Conservation (phyloP, 1,140 invertebrate species). For the Phortica variegata region DNA sequence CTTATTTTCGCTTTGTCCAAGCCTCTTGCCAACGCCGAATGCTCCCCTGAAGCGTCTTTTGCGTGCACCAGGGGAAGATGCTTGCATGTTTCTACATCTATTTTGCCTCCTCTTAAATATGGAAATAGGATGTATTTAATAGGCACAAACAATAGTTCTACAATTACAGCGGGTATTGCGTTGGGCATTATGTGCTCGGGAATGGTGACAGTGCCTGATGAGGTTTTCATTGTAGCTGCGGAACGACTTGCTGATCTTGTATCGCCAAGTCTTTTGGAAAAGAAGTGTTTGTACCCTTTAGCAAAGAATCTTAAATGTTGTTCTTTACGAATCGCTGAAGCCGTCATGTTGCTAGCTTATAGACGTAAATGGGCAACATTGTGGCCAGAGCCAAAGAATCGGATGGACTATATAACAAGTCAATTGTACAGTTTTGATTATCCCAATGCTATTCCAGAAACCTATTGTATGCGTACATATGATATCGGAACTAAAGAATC, state of each 20-base stretch:
- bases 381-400: slow-evolving; percentile 27
- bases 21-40: slow-evolving; percentile 90
- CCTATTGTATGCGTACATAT: slow-evolving; percentile 14
- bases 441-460: background rate
- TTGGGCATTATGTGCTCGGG: slow-evolving; percentile 80
- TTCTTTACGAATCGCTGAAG: slow-evolving; percentile 81
- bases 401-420: slow-evolving; percentile 18
- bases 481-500: slow-evolving; percentile 28
- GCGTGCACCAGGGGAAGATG: slow-evolving; percentile 71
- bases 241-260: slow-evolving; percentile 80
- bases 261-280: slow-evolving; percentile 75
- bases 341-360: slow-evolving; percentile 63
- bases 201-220: slow-evolving; percentile 81
- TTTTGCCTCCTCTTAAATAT: slow-evolving; percentile 76
- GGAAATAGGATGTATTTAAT: slow-evolving; percentile 78
- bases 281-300: slow-evolving; percentile 91
- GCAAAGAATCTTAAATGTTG: slow-evolving; percentile 80
- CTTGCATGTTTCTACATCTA: slow-evolving; percentile 88
- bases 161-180: slow-evolving; percentile 90
- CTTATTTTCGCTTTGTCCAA: slow-evolving; percentile 91
- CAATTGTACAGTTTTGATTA: slow-evolving; percentile 16
- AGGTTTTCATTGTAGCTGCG: slow-evolving; percentile 86
- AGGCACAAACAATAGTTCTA: slow-evolving; percentile 92
- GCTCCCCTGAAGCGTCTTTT: slow-evolving; percentile 91
- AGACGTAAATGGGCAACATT: slow-evolving; percentile 24